These are phyloP conservation scores for Branchellion lobata DNA, from an alignment of 2,888 invertebrate species.

Conservation along the genomic window DNA sequence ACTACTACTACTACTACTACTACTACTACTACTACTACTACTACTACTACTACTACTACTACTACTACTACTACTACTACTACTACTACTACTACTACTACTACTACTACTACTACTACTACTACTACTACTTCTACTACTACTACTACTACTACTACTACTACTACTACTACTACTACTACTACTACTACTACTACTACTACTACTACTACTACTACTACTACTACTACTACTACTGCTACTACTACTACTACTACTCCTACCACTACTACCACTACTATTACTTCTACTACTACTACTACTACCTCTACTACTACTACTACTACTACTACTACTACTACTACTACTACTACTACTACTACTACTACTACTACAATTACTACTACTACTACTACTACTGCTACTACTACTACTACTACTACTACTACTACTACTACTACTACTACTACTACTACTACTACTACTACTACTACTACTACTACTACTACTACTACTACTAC, in stretches of 20 bases:
- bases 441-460: slow-evolving; percentile 24
- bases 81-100: background rate
- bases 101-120: slow-evolving; percentile 20
- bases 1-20: slow-evolving; percentile 50
- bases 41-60: slow-evolving; percentile 26
- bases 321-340: slow-evolving; percentile 27
- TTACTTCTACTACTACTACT: slow-evolving; percentile 19
- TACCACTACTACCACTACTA: too few species aligned
- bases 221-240: slow-evolving; percentile 3
- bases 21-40: slow-evolving; percentile 47
- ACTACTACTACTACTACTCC: too few species aligned
- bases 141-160: slow-evolving; percentile 29
- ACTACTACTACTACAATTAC: too few species aligned
- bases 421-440: slow-evolving; percentile 16
- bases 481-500: slow-evolving; percentile 31
- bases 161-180: slow-evolving; percentile 29
- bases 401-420: background rate
- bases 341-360: slow-evolving; percentile 14
- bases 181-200: slow-evolving; percentile 19
- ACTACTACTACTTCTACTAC: slow-evolving; percentile 33
- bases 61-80: slow-evolving; percentile 17
- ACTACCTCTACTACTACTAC: slow-evolving; percentile 23
- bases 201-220: slow-evolving; percentile 9
- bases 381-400: slow-evolving; percentile 34
- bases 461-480: slow-evolving; percentile 27